Base-by-base conservation (phyloP, 1,140 invertebrate genomes). In the Dendrolimus punctatus region DNA sequence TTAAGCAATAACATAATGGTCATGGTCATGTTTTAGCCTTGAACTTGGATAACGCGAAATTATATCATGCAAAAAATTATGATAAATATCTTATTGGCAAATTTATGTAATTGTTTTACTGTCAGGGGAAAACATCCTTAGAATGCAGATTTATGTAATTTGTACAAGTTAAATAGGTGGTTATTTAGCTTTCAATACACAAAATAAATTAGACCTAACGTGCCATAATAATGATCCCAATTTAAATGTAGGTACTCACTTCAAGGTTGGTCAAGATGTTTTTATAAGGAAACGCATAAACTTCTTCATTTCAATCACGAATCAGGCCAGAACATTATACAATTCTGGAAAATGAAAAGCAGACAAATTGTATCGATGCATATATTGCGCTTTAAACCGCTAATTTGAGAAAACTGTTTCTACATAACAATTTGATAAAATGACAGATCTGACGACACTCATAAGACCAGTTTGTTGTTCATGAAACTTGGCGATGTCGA, bases 181-280 rank as follows among this genome's bases (percentile, higher is more conserved):
- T 23, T n/a, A n/a, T n/a, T n/a, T n/a, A 23, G 23, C 23, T 23
- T 23, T 8, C 43, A 45, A 45, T 45, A 9, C n/a, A 45, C n/a
- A 10, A n/a, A 10, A n/a, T 45, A n/a, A 45, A 45, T 8, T 46
- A 42, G 39, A 46, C 43, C 66, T 62, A 58, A 68, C 63, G 62
- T 23, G 23, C 62, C 63, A 50, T 64, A 67, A 38, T 58, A 55
- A 47, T 55, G 50, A 45, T 47, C 46, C 39, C 47, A 45, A 48
- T 61, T 56, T 51, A 48, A 53, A 10, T 49, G 23, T 23, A 23
- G 56, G 58, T 75, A 85, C 82, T 85, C 58, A 85, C 82, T 85
- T 84, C 76, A 80, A 81, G 79, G 78, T 81, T 84, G 77, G 79
- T 85, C 82, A 85, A 84, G 82, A 82, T 77, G 71, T 76, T 80